Conservation (phyloP, 2,888 invertebrate species). For the Drosophila barbarae region DNA sequence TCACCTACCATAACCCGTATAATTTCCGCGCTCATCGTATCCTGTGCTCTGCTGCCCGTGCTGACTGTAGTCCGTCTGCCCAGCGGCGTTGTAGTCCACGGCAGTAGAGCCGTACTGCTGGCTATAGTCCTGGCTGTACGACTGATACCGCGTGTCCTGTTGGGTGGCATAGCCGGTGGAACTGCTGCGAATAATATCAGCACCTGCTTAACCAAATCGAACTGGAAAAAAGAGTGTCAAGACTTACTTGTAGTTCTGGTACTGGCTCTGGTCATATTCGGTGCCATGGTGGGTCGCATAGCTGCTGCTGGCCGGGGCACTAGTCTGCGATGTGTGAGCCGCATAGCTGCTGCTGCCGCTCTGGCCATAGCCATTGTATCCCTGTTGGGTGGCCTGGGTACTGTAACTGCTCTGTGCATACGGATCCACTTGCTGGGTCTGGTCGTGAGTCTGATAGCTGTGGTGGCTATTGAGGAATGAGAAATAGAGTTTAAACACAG, state of each 20-base stretch:
- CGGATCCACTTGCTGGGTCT: conserved; percentile 78
- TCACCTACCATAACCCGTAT: conserved; percentile 79
- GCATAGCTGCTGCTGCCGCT: conserved; percentile 75
- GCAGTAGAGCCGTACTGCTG: conserved; percentile 79
- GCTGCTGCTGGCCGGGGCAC: conserved; percentile 70
- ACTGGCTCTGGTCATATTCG: conserved; percentile 80
- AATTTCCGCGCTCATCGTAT: conserved; percentile 78
- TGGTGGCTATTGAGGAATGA: conserved; percentile 70
- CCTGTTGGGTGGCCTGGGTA: conserved; percentile 72
- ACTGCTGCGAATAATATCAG: conserved; percentile 49
- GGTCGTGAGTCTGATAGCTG: conserved; percentile 77
- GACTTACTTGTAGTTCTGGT: conserved; percentile 78
- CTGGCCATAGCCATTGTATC: conserved; percentile 79
- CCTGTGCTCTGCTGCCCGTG: conserved; percentile 67
- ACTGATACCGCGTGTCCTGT: conserved; percentile 78
- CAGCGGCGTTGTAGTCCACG: conserved; percentile 78
- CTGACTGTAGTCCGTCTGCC: conserved; percentile 78
- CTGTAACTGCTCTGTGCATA: conserved; percentile 78
- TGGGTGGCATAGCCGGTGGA: conserved; percentile 75
- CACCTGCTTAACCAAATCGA: background rate
- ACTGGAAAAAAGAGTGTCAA: background rate
- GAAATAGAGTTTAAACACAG: background rate
- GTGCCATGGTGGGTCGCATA: conserved; percentile 74
- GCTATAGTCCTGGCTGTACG: conserved; percentile 79
- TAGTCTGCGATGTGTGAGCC: conserved; percentile 62